Percentiles rank a stretch among this genome's conserved stretches.
Evolutionary conservation across 2,888 invertebrate genomes (phyloP).

Genomic region (Clunio marinus): DNA sequence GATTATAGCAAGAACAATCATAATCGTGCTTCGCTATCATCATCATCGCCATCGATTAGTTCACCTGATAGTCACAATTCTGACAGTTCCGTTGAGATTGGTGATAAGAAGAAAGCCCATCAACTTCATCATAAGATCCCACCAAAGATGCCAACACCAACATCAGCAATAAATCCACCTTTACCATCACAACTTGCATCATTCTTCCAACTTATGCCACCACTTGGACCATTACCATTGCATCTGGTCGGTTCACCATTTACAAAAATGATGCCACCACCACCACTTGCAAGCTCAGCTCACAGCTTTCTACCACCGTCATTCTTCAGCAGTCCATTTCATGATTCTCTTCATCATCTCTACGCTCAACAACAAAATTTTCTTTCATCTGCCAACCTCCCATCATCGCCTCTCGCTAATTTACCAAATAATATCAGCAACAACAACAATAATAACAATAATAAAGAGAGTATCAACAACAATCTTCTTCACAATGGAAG

Average conservation of each 20-base stretch:
- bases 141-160: constrained; percentile 50
- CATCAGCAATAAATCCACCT: constrained; percentile 52
- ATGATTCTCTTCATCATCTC: constrained; percentile 33
- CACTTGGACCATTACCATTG: constrained; percentile 60
- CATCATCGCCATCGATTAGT: constrained; percentile 68
- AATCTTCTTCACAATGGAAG: constrained; percentile 26
- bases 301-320: constrained; percentile 35
- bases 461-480: constrained; percentile 24
- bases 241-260: constrained; percentile 32
- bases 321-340: constrained; percentile 27
- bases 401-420: constrained; percentile 35
- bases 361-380: constrained; percentile 36
- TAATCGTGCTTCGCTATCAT: constrained; percentile 45
- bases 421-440: constrained; percentile 33
- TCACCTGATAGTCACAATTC: constrained; percentile 81
- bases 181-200: constrained; percentile 59
- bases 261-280: constrained; percentile 35
- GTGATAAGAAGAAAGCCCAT: constrained; percentile 55
- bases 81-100: constrained; percentile 72
- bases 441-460: constrained; percentile 32
- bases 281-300: constrained; percentile 7
- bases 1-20: constrained; percentile 63
- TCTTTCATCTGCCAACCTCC: constrained; percentile 25
- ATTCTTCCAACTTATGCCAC: constrained; percentile 57
- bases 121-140: constrained; percentile 49